A percentile compares a stretch with the other conserved stretches of the same genome.
Conservation (phyloP, 1,140 invertebrate species). For the Nasonia longicornis region DNA sequence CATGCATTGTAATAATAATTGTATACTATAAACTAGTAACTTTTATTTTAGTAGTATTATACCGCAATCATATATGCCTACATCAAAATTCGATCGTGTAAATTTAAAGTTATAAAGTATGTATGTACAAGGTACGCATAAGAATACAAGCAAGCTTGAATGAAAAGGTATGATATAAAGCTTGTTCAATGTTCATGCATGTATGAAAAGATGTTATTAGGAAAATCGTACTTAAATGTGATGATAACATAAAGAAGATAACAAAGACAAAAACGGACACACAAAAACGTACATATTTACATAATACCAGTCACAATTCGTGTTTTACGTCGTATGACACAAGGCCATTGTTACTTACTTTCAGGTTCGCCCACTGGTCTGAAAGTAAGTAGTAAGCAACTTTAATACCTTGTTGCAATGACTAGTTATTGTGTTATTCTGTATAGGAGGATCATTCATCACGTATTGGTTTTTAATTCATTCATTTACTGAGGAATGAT, state of each 20-base stretch:
- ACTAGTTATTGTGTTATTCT: neutral
- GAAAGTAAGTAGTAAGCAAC: slow-evolving; percentile 37
- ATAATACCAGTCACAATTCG: slow-evolving; percentile 26
- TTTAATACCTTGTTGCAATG: neutral
- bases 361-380: slow-evolving; percentile 25
- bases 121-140: neutral
- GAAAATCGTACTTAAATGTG: neutral
- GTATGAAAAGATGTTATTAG: neutral
- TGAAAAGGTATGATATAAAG: slow-evolving; percentile 11
- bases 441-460: neutral
- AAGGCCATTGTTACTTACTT: slow-evolving; percentile 40
- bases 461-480: neutral
- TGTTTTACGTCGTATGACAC: neutral
- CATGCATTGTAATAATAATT: neutral
- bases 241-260: neutral
- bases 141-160: neutral
- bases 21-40: neutral
- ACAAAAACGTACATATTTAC: slow-evolving; percentile 3
- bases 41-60: neutral
- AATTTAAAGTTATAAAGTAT: no score
- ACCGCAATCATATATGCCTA: neutral
- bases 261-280: neutral
- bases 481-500: neutral
- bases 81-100: neutral
- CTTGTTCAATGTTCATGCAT: slow-evolving; percentile 31